Base-by-base conservation (phyloP, 2,113 vertebrate species). In the Anolis carolinensis region DNA sequence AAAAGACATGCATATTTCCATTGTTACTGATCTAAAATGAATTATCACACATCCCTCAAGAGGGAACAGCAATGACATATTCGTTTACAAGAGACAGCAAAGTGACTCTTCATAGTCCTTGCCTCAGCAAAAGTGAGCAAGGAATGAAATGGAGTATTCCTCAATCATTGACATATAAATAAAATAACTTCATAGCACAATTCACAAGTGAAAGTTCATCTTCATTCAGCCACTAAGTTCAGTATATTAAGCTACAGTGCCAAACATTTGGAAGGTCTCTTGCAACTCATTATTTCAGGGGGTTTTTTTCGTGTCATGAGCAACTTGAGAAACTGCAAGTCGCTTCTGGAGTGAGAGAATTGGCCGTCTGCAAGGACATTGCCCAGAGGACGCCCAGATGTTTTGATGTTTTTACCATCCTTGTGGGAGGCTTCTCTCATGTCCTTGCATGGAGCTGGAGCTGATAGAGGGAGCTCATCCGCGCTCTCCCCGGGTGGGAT, bases 131-230 rank as follows among this genome's bases (percentile, higher is more conserved):
- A 93, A 93, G 91, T 93, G 93, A 94, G 67, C 59, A 63, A 83
- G 82, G 90, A 88, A 70, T 90, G 84, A 93, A 94, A 91, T 92
- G 82, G 82, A 81, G 87, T 84, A 89, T 93, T 81, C 70, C 83
- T 90, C 92, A 93, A 89, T 89, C 89, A 79, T 83, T 91, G 91
- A 90, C 93, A 90, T 86, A 88, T 89, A 91, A 95, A 92, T 93
- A 90, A 90, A 94, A 93, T 82, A 90, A 92, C 86, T 79, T 90
- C 87, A 92, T 93, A 91, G 91, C 83, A 5, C 87, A 90, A 89
- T 91, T 88, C 89, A 80, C 92, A 91, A 91, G 88, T 89, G 87
- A 90, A 94, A 92, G 89, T 87, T 88, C 93, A 93, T 92, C 90
- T 89, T 91, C 94, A 91, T 94, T 93, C 91, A 87, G 83, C 87